phyloP scores from a whole-genome alignment of 2,113 vertebrate species.

The Coturnix japonica region DNA sequence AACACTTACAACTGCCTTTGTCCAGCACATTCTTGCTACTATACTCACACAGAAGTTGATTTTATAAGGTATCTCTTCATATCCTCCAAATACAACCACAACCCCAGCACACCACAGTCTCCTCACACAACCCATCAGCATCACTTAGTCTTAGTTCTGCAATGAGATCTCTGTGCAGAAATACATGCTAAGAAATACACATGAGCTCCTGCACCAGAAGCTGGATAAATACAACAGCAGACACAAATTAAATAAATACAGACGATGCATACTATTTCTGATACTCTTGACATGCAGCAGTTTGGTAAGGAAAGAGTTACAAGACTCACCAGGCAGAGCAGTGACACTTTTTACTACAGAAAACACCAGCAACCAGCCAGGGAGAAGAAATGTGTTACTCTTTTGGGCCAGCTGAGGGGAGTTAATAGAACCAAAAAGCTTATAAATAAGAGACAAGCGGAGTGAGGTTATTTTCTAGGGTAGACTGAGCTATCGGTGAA shows the following conservation, averaged over 20 bases:
- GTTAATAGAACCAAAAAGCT: background rate
- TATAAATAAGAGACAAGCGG: background rate
- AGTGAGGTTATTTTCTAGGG: background rate
- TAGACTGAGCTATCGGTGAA: background rate
- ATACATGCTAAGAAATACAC: background rate
- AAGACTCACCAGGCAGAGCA: accelerated
- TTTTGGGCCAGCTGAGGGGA: background rate
- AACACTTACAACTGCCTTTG: too few species aligned
- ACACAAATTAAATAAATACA: background rate
- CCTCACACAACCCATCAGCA: background rate
- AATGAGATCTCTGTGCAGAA: background rate
- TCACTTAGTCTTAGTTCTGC: accelerated
- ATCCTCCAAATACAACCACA: accelerated
- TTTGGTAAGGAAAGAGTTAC: accelerated
- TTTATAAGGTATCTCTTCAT: background rate
- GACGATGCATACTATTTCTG: accelerated
- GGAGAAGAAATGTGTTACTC: background rate
- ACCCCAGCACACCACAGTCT: accelerated
- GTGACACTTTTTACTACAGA: background rate
- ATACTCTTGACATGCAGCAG: accelerated
- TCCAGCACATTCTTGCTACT: background rate
- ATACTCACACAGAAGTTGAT: accelerated
- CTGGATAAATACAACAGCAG: background rate
- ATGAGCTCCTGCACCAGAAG: accelerated
- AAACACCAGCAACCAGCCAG: background rate